Conservation (phyloP, 2,888 invertebrate genomes). For the Coronaproctus castanopsis region DNA sequence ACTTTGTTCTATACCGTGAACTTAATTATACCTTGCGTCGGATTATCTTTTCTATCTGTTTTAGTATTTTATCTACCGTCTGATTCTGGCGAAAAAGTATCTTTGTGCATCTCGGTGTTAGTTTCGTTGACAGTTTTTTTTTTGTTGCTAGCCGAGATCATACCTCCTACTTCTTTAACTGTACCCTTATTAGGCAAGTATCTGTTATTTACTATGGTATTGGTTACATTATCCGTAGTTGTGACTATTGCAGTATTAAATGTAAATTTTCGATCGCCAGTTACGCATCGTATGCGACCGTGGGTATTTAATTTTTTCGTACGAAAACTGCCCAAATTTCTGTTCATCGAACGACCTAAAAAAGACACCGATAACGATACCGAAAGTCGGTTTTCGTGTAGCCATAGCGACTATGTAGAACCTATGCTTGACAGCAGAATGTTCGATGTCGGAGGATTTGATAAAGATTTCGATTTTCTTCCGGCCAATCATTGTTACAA, state of each 20-base stretch:
- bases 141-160: conserved; percentile 77
- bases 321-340: conserved; percentile 56
- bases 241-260: conserved; percentile 85
- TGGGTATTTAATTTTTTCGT: conserved; percentile 47
- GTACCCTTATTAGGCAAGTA: conserved; percentile 81
- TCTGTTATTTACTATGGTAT: conserved; percentile 81
- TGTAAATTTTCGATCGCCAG: conserved; percentile 71
- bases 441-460: neutral
- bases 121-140: conserved; percentile 87
- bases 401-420: neutral
- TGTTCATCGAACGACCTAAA: conserved; percentile 71
- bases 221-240: conserved; percentile 78
- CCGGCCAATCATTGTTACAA: neutral
- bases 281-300: conserved; percentile 77
- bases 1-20: conserved; percentile 96
- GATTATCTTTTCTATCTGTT: conserved; percentile 88
- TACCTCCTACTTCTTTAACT: conserved; percentile 80
- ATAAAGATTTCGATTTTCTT: neutral
- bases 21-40: conserved; percentile 89
- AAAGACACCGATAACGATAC: conserved; percentile 31
- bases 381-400: conserved; percentile 20
- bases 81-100: conserved; percentile 94
- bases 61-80: conserved; percentile 94
- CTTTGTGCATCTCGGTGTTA: conserved; percentile 81
- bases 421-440: neutral